Base-by-base conservation (phyloP, 2,888 invertebrate genomes). In the Pollenia griseotomentosa region DNA sequence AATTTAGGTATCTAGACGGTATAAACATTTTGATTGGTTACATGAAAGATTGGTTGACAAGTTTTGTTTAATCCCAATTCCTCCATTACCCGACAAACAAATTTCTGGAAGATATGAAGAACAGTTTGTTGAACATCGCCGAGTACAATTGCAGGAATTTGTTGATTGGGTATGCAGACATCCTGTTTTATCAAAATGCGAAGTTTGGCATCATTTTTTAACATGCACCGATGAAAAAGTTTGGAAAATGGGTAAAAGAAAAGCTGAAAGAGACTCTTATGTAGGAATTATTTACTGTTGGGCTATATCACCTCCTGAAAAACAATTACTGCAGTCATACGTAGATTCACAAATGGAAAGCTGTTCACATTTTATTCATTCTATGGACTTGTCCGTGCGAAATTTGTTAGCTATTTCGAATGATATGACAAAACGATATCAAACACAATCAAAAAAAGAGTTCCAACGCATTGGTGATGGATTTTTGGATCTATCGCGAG, bases 11-110 rank as follows among this genome's bases (percentile, higher is more conserved):
- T 97, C 97, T 53, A 95, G 99, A 88, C 95, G 99, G 89, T 99
- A 99, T 94, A 99, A 99, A 94, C 99, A 99, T 93, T 99, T 99
- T 94, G 99, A 99, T 94, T 99, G 99, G 99, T 94, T 99, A 77
- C 99, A 99, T 94, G 98, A 98, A 92, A 95, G 99, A 89, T 94
- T 99, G 88, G 96, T 97, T 90, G 98, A 97, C 89, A 99, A 99
- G 94, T 99, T 98, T 93, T 96, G 97, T 89, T 95, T 99, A 77
- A 96, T 99, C 90, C 98, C 99, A 3, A 97, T 99, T 90, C 99
- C 99, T 82, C 99, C 99, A 2, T 93, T 99, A 88, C 99, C 99
- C 12, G 99, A 99, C 92, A 99, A 99, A 94, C 98, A 99, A 93
- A 98, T 99, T 88, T 97, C 99, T 55, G 99, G 99, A 9, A 95